Evolutionary conservation across 2,113 vertebrate species (phyloP), one percentile per base, ranked within the genome.

Genomic region (Crotalus viridis): DNA sequence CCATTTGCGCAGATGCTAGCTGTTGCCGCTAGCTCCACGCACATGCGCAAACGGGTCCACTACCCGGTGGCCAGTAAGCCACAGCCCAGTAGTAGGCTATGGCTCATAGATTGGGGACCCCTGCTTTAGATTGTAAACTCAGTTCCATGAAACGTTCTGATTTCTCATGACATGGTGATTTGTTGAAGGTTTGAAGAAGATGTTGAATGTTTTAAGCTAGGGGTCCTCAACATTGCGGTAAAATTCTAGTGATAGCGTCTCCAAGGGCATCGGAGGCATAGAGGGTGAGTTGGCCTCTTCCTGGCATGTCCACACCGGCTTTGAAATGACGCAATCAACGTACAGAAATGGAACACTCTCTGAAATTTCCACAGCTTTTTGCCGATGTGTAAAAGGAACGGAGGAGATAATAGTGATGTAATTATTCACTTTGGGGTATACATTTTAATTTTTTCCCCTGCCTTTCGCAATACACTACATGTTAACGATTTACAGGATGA

Each of bases 371-470:
- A 56, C 56, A 46, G 9, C 46, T 90, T 90, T 61, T 90, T 26
- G 39, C 21, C 52, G 13, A 10, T 39, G 43, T 56, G 1, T 54
- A 61, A 51, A 51, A 17, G 55, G 39, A 86, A 28, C n/a, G 10
- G 55, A 4, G 1, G 46, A 22, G 91, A 92, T 94, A 59, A 28
- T 48, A 89, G 24, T 48, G 89, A 0, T n/a, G 93, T 28, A 52
- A 88, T 94, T n/a, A 88, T 86, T 86, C 17, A 39, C 6, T 39
- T 39, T 81, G 69, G 33, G 33, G 17, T 39, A 21, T 39, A 39
- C 9, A 21, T 81, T 39, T 39, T 81, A 81, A 39, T 17, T 91
- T 28, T 51, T 2, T 92, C 90, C 93, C 51, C 96, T 95, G 95
- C 91, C 93, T 91, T 56, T 5, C 92, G 5, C 91, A 96, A 96